Percentiles rank a stretch among this genome's conserved stretches.
These are phyloP conservation scores for Prionailurus bengalensis DNA, from an alignment of 2,113 vertebrate genomes.

Conservation along the genomic window DNA sequence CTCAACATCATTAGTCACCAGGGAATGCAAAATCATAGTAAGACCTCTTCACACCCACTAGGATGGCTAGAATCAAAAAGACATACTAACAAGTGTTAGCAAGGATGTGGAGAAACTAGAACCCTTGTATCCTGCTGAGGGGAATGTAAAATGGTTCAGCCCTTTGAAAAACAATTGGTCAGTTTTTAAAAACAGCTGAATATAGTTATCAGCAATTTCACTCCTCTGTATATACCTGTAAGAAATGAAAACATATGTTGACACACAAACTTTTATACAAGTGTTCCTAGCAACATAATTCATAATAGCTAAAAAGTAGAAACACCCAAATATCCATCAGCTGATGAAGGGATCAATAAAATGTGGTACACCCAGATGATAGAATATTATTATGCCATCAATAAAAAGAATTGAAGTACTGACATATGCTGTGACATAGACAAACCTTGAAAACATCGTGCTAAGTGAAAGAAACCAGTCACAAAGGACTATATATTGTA, in stretches of 20 bases:
- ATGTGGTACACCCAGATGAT: background rate
- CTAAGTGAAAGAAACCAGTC: background rate
- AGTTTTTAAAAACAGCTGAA: background rate
- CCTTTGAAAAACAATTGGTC: background rate
- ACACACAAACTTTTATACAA: background rate
- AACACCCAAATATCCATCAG: background rate
- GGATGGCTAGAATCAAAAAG: background rate
- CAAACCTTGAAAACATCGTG: background rate
- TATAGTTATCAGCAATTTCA: background rate
- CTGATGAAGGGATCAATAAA: background rate
- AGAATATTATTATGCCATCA: background rate
- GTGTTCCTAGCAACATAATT: background rate
- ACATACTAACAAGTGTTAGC: background rate
- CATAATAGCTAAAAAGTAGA: background rate
- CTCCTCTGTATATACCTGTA: background rate
- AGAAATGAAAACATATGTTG: background rate
- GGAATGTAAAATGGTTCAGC: background rate
- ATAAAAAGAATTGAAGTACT: background rate
- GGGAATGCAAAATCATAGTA: background rate
- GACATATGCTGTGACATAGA: background rate
- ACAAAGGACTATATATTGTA: background rate
- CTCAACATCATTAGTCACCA: background rate
- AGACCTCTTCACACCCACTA: background rate
- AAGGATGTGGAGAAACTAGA: background rate
- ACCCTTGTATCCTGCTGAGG: background rate